Percentiles rank a stretch among this genome's conserved stretches.
Evolutionary conservation across 2,113 vertebrate species (phyloP).

Genomic region (Scortum barcoo): DNA sequence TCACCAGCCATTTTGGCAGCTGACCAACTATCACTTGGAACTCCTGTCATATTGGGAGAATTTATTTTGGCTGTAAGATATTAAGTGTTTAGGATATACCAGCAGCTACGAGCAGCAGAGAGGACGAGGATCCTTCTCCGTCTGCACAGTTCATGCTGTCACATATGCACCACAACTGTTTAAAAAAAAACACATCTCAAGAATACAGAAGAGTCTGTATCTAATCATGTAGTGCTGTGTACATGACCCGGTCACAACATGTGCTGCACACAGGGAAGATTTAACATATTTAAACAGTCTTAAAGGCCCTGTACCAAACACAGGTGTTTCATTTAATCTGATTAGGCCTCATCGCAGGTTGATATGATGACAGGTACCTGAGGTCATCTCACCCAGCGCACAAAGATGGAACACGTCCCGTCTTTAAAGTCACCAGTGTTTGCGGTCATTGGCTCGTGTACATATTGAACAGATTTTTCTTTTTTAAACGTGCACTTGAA

Average conservation of each 20-base stretch:
- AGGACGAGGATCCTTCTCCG: neutral
- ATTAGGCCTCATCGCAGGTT: neutral
- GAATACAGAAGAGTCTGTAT: neutral
- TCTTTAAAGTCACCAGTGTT: conserved; percentile 8
- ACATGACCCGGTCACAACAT: neutral
- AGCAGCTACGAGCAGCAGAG: neutral
- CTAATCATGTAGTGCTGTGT: conserved; percentile 2
- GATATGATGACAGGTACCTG: too few species aligned
- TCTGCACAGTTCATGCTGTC: neutral
- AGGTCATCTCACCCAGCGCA: neutral
- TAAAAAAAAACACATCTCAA: neutral
- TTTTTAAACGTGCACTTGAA: neutral
- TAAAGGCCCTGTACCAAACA: neutral
- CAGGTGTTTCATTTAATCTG: conserved; percentile 24
- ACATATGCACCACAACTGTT: neutral
- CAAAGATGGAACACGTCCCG: neutral
- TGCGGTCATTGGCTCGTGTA: conserved; percentile 7
- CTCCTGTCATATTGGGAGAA: neutral
- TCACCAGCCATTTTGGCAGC: neutral
- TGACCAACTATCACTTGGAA: conserved; percentile 3
- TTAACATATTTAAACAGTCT: neutral
- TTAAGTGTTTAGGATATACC: conserved; percentile 14
- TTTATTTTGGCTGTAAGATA: neutral
- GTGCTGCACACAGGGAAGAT: neutral
- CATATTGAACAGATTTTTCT: neutral